Percentiles rank a stretch among this genome's conserved stretches.
Conservation (phyloP, 64 coral and sea anemone genomes). For the Pachyseris speciosa region DNA sequence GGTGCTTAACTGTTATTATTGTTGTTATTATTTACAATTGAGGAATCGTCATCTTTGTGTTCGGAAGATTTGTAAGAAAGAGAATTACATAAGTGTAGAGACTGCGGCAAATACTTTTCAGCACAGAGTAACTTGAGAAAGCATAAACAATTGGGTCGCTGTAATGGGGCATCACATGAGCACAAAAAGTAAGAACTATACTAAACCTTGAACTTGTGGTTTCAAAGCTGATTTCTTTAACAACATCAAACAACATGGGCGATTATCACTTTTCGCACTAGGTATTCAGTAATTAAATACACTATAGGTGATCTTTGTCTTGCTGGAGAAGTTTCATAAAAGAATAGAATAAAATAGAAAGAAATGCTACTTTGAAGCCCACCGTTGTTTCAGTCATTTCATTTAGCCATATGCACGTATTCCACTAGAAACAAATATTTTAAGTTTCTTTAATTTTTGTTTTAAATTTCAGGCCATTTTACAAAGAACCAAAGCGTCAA, state of each 20-base stretch:
- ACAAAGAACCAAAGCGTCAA: neutral
- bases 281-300: too few species aligned
- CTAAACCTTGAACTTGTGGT: too few species aligned
- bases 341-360: neutral
- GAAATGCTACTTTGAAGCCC: neutral
- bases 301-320: too few species aligned
- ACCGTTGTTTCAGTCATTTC: neutral
- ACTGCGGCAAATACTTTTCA: slow-evolving; percentile 48
- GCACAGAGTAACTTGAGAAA: slow-evolving; percentile 40
- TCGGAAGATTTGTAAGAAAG: slow-evolving; percentile 6
- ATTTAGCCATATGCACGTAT: neutral
- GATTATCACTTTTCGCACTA: too few species aligned
- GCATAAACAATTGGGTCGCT: slow-evolving; percentile 55
- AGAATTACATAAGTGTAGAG: slow-evolving; percentile 24
- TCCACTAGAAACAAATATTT: neutral
- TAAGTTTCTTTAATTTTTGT: too few species aligned
- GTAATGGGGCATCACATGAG: slow-evolving; percentile 25
- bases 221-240: too few species aligned
- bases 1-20: neutral
- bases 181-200: slow-evolving; percentile 9
- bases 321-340: too few species aligned
- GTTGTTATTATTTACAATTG: slow-evolving; percentile 2
- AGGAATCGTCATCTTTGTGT: slow-evolving; percentile 18
- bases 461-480: neutral
- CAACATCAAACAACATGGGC: too few species aligned